phyloP scores from a whole-genome alignment of 2,113 vertebrate genomes.

The Cercocebus atys region DNA sequence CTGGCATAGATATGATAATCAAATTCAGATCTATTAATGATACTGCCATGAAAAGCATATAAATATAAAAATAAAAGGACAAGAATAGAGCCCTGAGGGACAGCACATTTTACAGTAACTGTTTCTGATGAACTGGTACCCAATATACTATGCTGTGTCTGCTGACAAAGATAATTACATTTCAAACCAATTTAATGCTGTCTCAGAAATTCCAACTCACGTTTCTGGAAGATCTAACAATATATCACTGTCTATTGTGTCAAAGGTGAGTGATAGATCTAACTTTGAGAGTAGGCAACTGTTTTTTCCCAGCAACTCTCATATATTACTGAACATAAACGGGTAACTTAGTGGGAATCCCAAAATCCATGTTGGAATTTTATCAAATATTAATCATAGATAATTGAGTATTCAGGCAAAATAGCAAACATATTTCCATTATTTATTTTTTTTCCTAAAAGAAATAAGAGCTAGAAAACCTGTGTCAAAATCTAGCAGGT shows the following conservation, averaged over 20 bases:
- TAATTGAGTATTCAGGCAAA: constrained; percentile 38
- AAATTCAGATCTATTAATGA: constrained; percentile 61
- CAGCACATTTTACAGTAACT: constrained; percentile 64
- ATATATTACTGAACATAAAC: constrained; percentile 19
- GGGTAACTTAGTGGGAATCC: neutral
- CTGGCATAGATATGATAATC: constrained; percentile 56
- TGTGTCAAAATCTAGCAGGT: neutral
- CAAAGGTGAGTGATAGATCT: constrained; percentile 50
- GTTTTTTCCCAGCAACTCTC: constrained; percentile 4
- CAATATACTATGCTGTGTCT: constrained; percentile 44
- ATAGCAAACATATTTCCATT: neutral
- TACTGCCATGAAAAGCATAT: constrained; percentile 36
- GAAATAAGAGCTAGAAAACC: neutral
- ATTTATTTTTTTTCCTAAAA: neutral
- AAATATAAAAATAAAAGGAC: constrained; percentile 74
- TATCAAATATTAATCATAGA: constrained; percentile 43
- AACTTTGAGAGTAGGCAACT: constrained; percentile 3
- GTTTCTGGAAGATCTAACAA: constrained; percentile 54
- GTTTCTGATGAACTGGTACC: constrained; percentile 61
- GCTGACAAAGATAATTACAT: constrained; percentile 74
- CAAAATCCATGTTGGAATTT: constrained; percentile 25
- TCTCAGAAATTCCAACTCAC: constrained; percentile 70
- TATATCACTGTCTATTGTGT: constrained; percentile 36
- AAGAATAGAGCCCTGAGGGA: constrained; percentile 53
- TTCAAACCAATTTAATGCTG: constrained; percentile 61